Evolutionary conservation across 2,888 invertebrate species (phyloP), one percentile per base, ranked within the genome.

Genomic region (Congeria kusceri): DNA sequence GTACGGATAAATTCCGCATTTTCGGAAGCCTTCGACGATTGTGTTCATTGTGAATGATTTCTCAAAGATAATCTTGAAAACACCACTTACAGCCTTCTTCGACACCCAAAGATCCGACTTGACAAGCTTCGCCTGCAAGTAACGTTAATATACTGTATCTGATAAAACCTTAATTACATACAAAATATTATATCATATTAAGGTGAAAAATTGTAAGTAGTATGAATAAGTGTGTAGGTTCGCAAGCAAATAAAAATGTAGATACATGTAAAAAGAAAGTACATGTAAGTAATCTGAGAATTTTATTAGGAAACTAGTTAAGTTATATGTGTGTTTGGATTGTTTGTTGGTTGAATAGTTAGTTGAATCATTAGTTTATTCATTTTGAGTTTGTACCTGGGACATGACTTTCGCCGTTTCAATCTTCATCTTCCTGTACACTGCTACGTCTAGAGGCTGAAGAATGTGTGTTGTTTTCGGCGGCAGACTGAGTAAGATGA

Each of bases 341-440:
- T 15, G 46, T 15, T 46, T 15, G 15, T 46, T 46, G 11, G 15
- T 11, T 46, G 15, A 46, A 46, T 46, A 15, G 46, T 11, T 15
- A 46, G 11, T 11, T 46, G 11, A 46, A 46, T 15, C 15, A 15
- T 13, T 46, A 11, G 15, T 11, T 46, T 46, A 46, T 46, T 46
- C 11, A 11, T 13, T 11, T 15, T 46, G 15, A 46, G 49, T 23
- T 18, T 61, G 61, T 61, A 39, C 66, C 23, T 74, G 72, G 15
- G n/a, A 47, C 39, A 53, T 27, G 44, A 68, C 27, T 25, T 74
- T 78, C 7, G 73, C 49, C 15, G 74, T 58, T 59, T 78, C 78
- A 9, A 68, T 61, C 39, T 78, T 78, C 65, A 78, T 59, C 49
- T 72, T 68, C 15, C 72, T 28, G 25, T 78, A 78, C 0, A 78